A percentile compares a stretch with the other conserved stretches of the same genome.
These are phyloP conservation scores for Notarius quadriscutis DNA, from an alignment of 2,113 vertebrate species.

Conservation along the genomic window DNA sequence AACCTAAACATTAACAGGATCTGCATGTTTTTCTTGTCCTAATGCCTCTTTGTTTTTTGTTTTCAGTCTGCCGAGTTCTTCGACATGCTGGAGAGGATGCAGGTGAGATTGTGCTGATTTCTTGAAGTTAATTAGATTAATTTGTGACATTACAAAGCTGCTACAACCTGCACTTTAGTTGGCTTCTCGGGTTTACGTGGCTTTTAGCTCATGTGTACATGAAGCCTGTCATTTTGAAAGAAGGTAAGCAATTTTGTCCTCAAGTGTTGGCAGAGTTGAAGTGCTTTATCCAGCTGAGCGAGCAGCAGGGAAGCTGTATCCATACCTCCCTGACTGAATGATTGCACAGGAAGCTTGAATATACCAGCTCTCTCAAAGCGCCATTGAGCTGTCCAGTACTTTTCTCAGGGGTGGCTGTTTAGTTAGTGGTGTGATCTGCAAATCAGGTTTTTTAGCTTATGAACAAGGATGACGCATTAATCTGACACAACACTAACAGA, in stretches of 20 bases:
- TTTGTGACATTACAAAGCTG: not conserved
- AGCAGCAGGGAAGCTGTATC: slow-evolving; percentile 24
- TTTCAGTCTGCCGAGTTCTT: slow-evolving; percentile 97
- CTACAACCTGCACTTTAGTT: not conserved
- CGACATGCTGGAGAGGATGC: slow-evolving; percentile 98
- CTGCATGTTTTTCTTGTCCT: not conserved
- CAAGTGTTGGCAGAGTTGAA: slow-evolving; percentile 3
- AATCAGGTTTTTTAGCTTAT: not conserved
- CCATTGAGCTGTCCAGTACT: slow-evolving; percentile 38
- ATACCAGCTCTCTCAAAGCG: slow-evolving; percentile 33
- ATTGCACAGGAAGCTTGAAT: slow-evolving; percentile 42
- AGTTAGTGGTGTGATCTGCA: slow-evolving; percentile 11
- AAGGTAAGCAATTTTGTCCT: slow-evolving; percentile 32
- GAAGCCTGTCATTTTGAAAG: slow-evolving; percentile 18
- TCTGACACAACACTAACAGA: slow-evolving; percentile 2
- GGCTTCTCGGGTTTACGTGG: not conserved
- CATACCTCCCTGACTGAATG: slow-evolving; percentile 51
- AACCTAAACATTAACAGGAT: not conserved
- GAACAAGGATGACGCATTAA: slow-evolving; percentile 29
- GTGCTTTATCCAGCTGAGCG: slow-evolving; percentile 26
- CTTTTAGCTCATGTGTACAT: slow-evolving; percentile 23
- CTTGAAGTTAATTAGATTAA: not conserved
- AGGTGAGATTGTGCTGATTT: slow-evolving; percentile 73
- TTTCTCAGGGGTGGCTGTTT: slow-evolving; percentile 37
- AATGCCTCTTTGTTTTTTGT: slow-evolving; percentile 53